phyloP scores from a whole-genome alignment of 2,113 vertebrate genomes.

The Pogonocichla stellata region DNA sequence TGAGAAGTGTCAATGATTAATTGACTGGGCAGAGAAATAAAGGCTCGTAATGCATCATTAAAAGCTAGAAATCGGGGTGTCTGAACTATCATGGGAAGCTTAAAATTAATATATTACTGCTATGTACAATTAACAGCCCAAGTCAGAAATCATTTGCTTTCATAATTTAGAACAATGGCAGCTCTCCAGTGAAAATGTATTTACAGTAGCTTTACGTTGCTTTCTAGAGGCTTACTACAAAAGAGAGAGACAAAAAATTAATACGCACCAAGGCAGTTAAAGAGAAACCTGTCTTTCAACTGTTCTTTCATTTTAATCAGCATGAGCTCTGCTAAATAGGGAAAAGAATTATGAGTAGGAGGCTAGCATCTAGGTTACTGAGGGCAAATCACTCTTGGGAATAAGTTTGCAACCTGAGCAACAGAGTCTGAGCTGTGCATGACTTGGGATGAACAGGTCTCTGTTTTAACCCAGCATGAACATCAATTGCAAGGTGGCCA shows the following conservation, averaged over 20 bases:
- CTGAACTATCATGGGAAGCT: slow-evolving; percentile 41
- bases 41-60: slow-evolving; percentile 47
- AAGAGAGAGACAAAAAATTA: slow-evolving; percentile 34
- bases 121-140: slow-evolving; percentile 15
- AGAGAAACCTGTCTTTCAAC: slow-evolving; percentile 26
- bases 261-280: neutral
- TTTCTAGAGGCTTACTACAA: neutral
- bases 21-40: slow-evolving; percentile 14
- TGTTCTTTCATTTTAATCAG: slow-evolving; percentile 46
- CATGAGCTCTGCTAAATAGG: neutral
- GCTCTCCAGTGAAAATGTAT: slow-evolving; percentile 25
- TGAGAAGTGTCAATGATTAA: slow-evolving; percentile 50
- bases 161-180: slow-evolving; percentile 6
- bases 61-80: slow-evolving; percentile 21
- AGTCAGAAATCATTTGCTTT: slow-evolving; percentile 20
- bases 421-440: neutral
- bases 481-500: neutral
- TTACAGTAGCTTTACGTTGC: slow-evolving; percentile 30
- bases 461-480: neutral
- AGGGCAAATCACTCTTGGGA: neutral
- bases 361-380: neutral
- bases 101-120: neutral
- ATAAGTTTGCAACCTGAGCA: neutral
- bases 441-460: neutral
- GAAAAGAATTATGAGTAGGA: slow-evolving; percentile 17